A percentile compares a stretch with the other conserved stretches of the same genome.
phyloP scores from a whole-genome alignment of 2,113 vertebrate species.

The Bos taurus region DNA sequence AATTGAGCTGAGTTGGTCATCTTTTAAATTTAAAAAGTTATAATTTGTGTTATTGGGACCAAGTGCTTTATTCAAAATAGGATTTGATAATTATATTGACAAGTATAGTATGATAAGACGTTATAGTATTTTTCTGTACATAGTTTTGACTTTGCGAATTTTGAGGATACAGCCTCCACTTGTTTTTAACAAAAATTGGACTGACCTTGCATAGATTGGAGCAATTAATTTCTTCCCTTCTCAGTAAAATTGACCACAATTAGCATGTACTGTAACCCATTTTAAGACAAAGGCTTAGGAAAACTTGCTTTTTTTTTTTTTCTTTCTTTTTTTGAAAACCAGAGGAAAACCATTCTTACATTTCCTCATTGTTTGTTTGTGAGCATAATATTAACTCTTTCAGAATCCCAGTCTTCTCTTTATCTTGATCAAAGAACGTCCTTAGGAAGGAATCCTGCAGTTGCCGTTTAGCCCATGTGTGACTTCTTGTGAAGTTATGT shows the following conservation, averaged over 20 bases:
- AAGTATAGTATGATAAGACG: neutral
- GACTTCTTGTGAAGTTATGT: neutral
- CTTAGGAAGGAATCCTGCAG: neutral
- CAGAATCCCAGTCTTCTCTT: neutral
- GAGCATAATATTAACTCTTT: constrained; percentile 26
- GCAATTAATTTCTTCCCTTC: neutral
- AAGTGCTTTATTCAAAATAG: neutral
- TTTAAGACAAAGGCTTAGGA: neutral
- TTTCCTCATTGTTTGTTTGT: constrained; percentile 30
- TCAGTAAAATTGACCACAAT: neutral
- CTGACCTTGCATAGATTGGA: neutral
- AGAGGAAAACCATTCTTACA: neutral
- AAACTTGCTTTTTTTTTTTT: neutral
- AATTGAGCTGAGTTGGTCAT: neutral
- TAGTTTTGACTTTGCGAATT: neutral
- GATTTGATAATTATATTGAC: neutral
- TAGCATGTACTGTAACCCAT: neutral
- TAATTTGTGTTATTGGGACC: neutral
- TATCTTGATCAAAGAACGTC: neutral
- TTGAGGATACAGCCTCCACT: neutral
- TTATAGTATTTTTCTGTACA: neutral
- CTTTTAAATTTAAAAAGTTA: neutral
- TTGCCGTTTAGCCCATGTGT: constrained; percentile 4
- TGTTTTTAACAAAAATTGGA: neutral
- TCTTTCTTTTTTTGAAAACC: neutral